These are phyloP conservation scores for Pteronotus mesoamericanus DNA, from an alignment of 2,797 vertebrate genomes.

Conservation along the genomic window DNA sequence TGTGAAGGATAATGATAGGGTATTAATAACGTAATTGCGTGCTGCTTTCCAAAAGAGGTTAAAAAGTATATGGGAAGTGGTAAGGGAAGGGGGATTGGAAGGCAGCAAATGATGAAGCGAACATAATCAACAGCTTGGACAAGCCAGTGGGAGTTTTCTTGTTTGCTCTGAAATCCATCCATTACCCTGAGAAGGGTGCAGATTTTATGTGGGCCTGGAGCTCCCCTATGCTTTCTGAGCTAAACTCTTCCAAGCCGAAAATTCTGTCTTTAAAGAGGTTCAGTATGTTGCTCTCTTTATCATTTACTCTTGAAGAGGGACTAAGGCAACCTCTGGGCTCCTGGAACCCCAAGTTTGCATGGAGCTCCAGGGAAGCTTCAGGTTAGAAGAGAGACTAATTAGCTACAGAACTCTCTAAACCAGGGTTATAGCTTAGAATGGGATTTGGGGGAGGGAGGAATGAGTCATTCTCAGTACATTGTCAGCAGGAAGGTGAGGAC, in stretches of 20 bases:
- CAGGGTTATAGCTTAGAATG: background rate
- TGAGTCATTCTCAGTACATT: background rate
- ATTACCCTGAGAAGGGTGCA: background rate
- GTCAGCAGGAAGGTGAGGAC: background rate
- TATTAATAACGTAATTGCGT: background rate
- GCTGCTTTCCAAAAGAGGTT: background rate
- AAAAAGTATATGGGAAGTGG: background rate
- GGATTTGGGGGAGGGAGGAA: background rate
- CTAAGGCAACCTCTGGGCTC: background rate
- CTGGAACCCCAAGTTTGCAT: background rate
- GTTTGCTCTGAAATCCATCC: background rate
- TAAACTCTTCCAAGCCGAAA: background rate
- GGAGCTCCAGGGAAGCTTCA: slow-evolving; percentile 7
- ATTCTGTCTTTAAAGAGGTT: background rate
- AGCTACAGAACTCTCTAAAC: background rate
- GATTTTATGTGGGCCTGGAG: background rate
- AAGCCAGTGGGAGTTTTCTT: background rate
- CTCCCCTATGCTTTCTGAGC: background rate
- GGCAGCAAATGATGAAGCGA: background rate
- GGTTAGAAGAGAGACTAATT: background rate
- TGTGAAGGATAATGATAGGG: background rate
- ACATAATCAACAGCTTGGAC: background rate
- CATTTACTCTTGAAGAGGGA: background rate
- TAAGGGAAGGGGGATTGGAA: background rate
- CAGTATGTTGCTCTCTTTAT: background rate